These are phyloP conservation scores for Triplophysa bombifrons DNA, from an alignment of 2,797 vertebrate genomes.

Conservation along the genomic window DNA sequence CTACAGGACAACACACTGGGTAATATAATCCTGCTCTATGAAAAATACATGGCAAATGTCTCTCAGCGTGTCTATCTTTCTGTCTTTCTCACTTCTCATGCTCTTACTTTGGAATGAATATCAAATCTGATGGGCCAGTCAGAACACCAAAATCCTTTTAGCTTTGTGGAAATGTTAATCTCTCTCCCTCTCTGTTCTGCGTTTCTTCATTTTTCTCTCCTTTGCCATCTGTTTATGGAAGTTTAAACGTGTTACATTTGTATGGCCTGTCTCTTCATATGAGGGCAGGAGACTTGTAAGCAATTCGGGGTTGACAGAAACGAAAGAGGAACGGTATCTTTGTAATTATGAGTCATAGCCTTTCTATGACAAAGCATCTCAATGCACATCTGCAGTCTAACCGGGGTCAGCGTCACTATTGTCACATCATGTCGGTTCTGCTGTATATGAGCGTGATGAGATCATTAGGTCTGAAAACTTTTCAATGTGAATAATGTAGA, in stretches of 20 bases:
- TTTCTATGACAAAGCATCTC: conserved; percentile 21
- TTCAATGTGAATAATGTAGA: conserved; percentile 7
- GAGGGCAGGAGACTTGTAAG: conserved; percentile 9
- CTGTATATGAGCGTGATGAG: background rate
- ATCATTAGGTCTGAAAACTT: background rate
- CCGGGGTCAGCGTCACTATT: conserved; percentile 7
- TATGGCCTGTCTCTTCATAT: conserved; percentile 35
- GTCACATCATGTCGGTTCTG: background rate
- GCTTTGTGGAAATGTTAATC: conserved; percentile 62
- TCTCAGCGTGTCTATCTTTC: background rate
- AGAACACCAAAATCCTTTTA: conserved; percentile 83
- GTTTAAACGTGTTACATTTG: conserved; percentile 46
- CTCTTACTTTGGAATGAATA: conserved; percentile 66
- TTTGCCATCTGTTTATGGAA: background rate
- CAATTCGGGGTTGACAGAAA: conserved; percentile 27
- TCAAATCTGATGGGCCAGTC: conserved; percentile 66
- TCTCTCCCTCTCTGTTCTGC: conserved; percentile 30
- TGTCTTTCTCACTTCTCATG: conserved; percentile 58
- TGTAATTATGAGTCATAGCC: background rate
- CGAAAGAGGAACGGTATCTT: background rate
- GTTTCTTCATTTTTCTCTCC: background rate
- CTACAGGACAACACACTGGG: conserved; percentile 66
- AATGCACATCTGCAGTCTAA: background rate
- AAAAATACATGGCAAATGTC: conserved; percentile 70
- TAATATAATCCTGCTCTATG: conserved; percentile 70